Base-by-base conservation (phyloP, 1,140 invertebrate species). In the Drosophila ercepeae region DNA sequence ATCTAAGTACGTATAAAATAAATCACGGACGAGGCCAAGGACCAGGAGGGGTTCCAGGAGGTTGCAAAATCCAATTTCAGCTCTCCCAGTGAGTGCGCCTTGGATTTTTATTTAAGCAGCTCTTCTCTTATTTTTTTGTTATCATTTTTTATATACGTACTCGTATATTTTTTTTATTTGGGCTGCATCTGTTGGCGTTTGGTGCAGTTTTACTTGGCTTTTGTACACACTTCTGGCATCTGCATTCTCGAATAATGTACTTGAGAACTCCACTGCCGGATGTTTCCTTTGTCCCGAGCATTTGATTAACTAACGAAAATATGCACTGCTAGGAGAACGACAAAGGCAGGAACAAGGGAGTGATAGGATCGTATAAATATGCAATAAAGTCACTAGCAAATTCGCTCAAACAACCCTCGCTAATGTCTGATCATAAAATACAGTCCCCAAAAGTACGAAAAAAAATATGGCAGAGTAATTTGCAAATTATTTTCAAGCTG, bases 401-500 rank as follows among this genome's bases (percentile, higher is more conserved):
- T 77, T 65, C 58, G 11, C 11, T n/a, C 32, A 34, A 68, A 39
- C 65, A 69, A 74, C 67, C 82, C 79, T 70, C 63, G 61, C 63
- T 84, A 76, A 84, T 84, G 81, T 39, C 70, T 41, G 54, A 69
- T 76, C 76, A 76, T 84, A 86, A 84, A 86, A 72, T 61, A 73
- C 81, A 81, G 67, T 14, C n/a, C 63, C 23, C 42, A 34, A 60
- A 41, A 18, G 42, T 14, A 49, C 32, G 49, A 16, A 16, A 64
- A 64, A 63, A 88, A 74, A 89, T 75, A 83, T 83, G 75, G 65
- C 75, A 83, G 45, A 78, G 78, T 78, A 89, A 89, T 88, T 88
- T 82, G 75, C 83, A 88, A 88, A 89, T 89, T 89, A 89, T 89
- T 89, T 89, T 78, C 83, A 69, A 82, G 77, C 81, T 74, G 63